Evolutionary conservation across 2,797 vertebrate species (phyloP), one percentile per base, ranked within the genome.

Genomic region (Alectoris magna): DNA sequence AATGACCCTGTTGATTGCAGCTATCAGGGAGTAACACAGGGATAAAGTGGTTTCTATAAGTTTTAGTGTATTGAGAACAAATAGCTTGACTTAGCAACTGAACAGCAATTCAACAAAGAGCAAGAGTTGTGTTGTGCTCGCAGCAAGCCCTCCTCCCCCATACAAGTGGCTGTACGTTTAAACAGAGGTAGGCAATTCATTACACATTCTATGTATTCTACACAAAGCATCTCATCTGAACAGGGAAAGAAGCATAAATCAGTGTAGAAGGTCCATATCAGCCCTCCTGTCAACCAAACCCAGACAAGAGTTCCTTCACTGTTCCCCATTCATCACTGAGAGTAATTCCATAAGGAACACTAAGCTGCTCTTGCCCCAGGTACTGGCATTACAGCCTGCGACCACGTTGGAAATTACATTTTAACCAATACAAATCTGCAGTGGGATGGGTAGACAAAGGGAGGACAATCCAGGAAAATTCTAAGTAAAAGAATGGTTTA

Each of bases 1-100:
- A 90, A 83, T n/a, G 43, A 75, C 72, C 69, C 43, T 48, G 48
- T 44, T 95, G 92, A 95, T 93, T 93, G 84, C 49, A 74, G 46
- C 39, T 85, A 55, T 90, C 68, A 63, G 46, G 29, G 46, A 93
- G 62, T 58, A 68, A 53, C 64, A 84, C 7, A 66, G 72, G 80
- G 51, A 87, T 78, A 81, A 84, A 88, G 80, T 22, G 63, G 43
- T 56, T 86, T 89, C 85, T 49, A 66, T 66, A 23, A 78, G 19
- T 6, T 59, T 59, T 49, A 68, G 6, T 19, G n/a, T 18, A 58
- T 17, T 26, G 44, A 82, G 74, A 94, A 90, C 62, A 91, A 90
- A 93, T 56, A 58, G 41, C 82, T 76, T 18, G 53, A 79, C 5
- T 91, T 51, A 69, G 74, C 26, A 68, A 90, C 76, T 66, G 34